These are phyloP conservation scores for Psix sp. DNA, from an alignment of 1,140 invertebrate genomes.

Conservation along the genomic window DNA sequence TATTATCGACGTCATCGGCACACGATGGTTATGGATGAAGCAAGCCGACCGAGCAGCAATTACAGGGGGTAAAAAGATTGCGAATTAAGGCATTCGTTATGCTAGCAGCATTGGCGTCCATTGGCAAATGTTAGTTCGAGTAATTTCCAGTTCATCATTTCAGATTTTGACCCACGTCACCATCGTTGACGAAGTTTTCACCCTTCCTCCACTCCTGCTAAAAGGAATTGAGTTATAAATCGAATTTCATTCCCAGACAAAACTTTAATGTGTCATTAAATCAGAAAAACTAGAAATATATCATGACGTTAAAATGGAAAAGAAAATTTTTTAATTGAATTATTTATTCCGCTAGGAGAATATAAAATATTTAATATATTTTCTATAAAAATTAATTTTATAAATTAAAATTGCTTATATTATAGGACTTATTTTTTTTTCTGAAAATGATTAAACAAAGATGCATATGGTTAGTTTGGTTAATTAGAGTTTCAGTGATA, in stretches of 20 bases:
- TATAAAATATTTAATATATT: too few species aligned
- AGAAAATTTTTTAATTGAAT: too few species aligned
- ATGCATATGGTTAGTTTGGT: too few species aligned
- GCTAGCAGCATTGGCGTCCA: background rate
- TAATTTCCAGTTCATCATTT: constrained; percentile 17
- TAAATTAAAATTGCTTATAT: too few species aligned
- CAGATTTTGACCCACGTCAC: constrained; percentile 10
- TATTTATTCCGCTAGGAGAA: too few species aligned
- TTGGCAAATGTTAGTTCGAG: constrained; percentile 28
- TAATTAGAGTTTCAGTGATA: too few species aligned
- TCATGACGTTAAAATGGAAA: too few species aligned
- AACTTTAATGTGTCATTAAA: background rate
- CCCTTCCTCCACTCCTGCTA: constrained; percentile 9
- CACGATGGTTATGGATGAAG: constrained; percentile 16
- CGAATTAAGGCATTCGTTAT: constrained; percentile 31
- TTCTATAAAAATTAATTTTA: too few species aligned
- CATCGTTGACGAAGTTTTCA: constrained; percentile 4
- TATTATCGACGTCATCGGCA: constrained; percentile 29
- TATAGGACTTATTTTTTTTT: too few species aligned
- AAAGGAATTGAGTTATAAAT: background rate
- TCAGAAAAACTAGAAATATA: too few species aligned
- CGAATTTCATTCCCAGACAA: background rate
- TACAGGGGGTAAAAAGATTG: constrained; percentile 24
- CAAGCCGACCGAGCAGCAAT: constrained; percentile 13
- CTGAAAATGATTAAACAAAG: too few species aligned